phyloP scores from a whole-genome alignment of 2,113 vertebrate genomes.

The Balaeniceps rex region DNA sequence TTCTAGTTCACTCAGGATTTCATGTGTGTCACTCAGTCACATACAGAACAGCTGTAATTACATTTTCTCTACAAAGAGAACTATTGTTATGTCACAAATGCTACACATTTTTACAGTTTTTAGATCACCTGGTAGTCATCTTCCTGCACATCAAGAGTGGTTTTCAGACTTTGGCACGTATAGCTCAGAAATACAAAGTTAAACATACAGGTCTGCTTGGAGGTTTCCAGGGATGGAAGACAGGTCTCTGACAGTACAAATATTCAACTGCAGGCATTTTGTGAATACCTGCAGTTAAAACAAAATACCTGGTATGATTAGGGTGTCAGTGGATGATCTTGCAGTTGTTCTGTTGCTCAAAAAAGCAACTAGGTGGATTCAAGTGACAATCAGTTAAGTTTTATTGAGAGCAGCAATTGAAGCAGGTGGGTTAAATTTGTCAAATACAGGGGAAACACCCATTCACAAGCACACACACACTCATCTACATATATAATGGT shows the following conservation, averaged over 20 bases:
- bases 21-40: not conserved
- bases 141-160: not conserved
- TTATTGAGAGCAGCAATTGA: not conserved
- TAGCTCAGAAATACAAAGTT: not conserved
- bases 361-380: not conserved
- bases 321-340: not conserved
- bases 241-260: not conserved
- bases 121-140: not conserved
- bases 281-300: not conserved
- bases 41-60: not conserved
- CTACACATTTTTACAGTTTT: not conserved
- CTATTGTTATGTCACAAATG: not conserved
- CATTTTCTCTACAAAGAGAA: not conserved
- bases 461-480: not conserved
- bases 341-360: not conserved
- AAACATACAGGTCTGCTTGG: not conserved
- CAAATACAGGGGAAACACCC: not conserved
- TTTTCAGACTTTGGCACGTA: not conserved
- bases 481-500: fast-evolving
- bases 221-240: not conserved
- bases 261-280: not conserved
- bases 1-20: not conserved
- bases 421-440: not conserved
- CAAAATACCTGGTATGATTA: not conserved
- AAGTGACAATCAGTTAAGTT: not conserved